Evolutionary conservation across 1,140 invertebrate genomes (phyloP).

Genomic region (Zaprionus tsacasi): DNA sequence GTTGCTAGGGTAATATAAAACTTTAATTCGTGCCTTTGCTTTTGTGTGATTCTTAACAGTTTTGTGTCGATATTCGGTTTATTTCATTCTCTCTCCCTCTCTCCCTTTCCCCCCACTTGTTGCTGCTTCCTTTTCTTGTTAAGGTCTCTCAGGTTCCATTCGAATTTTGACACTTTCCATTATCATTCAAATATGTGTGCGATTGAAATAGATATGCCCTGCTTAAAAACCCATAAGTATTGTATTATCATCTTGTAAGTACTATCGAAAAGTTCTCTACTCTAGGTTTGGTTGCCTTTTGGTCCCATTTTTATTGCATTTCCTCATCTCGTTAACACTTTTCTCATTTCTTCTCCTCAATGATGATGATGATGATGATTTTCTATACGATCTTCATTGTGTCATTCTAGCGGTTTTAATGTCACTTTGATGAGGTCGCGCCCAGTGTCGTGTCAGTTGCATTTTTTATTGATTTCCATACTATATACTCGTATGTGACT

Average conservation of each 20-base stretch:
- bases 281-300: not conserved
- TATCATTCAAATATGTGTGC: slow-evolving; percentile 33
- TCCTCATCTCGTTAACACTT: slow-evolving; percentile 49
- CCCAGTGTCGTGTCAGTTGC: slow-evolving; percentile 30
- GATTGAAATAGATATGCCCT: slow-evolving; percentile 39
- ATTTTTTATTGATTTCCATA: slow-evolving; percentile 60
- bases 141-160: slow-evolving; percentile 24
- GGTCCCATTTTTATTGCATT: slow-evolving; percentile 44
- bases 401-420: slow-evolving; percentile 62
- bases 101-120: not conserved
- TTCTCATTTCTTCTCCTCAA: not conserved
- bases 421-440: slow-evolving; percentile 61
- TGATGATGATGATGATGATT: not conserved
- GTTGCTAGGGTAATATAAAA: slow-evolving; percentile 51
- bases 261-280: slow-evolving; percentile 6
- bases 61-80: slow-evolving; percentile 17
- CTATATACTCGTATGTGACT: too few relatives aligned
- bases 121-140: not conserved
- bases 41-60: slow-evolving; percentile 41
- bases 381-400: slow-evolving; percentile 14
- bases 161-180: slow-evolving; percentile 42
- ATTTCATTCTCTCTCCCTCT: not conserved
- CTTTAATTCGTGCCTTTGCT: slow-evolving; percentile 35
- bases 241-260: slow-evolving; percentile 40
- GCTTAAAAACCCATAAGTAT: slow-evolving; percentile 27